Evolutionary conservation across 92 coral and sea anemone genomes (phyloP).

Genomic region (Nematostella vectensis): DNA sequence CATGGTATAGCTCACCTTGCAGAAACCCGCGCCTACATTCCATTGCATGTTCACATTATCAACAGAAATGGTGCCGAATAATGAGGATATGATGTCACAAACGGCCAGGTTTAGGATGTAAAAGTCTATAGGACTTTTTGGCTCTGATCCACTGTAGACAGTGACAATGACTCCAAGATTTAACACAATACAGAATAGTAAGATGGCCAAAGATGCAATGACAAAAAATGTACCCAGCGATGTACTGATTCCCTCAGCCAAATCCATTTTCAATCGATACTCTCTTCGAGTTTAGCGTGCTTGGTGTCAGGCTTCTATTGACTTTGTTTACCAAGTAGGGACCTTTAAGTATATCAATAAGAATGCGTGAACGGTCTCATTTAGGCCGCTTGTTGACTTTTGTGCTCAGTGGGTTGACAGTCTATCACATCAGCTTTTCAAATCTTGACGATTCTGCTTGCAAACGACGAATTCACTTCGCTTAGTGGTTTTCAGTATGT

Average conservation of each 20-base stretch:
- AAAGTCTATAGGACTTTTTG: conserved; percentile 34
- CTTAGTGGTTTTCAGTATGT: no score
- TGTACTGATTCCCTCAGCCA: conserved; percentile 32
- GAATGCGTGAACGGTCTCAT: conserved; percentile 20
- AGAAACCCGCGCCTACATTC: conserved; percentile 52
- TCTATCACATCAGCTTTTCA: neutral
- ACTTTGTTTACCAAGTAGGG: conserved; percentile 14
- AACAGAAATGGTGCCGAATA: conserved; percentile 66
- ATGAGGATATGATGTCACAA: conserved; percentile 50
- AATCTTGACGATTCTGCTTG: neutral
- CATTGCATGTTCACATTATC: conserved; percentile 75
- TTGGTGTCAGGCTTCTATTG: conserved; percentile 12
- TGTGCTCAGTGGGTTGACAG: conserved; percentile 1
- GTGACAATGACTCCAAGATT: conserved; percentile 57
- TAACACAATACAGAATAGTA: conserved; percentile 43
- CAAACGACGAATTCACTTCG: no score
- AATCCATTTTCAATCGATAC: neutral
- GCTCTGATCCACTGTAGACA: conserved; percentile 38
- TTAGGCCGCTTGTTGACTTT: conserved; percentile 20
- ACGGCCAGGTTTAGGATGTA: conserved; percentile 53
- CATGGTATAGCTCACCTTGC: conserved; percentile 59
- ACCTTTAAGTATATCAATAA: conserved; percentile 10
- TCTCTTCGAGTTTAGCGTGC: neutral
- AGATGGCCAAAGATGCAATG: conserved; percentile 27
- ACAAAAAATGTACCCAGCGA: conserved; percentile 35